These are phyloP conservation scores for Orthonevra nobilis DNA, from an alignment of 2,888 invertebrate genomes.

Conservation along the genomic window DNA sequence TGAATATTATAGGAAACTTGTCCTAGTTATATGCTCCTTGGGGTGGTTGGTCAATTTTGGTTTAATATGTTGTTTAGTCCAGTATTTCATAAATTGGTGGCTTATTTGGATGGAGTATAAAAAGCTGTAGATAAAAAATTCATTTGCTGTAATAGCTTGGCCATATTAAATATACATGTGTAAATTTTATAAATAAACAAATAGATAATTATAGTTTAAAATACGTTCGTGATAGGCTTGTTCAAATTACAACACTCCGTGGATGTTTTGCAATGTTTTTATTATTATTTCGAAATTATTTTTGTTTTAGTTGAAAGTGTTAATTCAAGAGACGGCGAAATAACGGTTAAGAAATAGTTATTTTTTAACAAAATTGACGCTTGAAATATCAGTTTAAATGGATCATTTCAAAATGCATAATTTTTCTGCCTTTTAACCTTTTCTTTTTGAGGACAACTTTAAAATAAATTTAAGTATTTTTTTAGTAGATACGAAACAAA, in stretches of 20 bases:
- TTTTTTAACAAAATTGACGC: no score
- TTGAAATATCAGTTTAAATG: no score
- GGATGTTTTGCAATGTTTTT: not conserved
- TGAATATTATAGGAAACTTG: conserved; percentile 47
- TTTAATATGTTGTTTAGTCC: not conserved
- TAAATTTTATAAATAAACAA: conserved; percentile 3
- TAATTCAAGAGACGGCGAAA: conserved; percentile 5
- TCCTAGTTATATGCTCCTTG: conserved; percentile 54
- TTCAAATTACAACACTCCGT: not conserved
- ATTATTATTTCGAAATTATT: not conserved
- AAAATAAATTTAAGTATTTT: no score
- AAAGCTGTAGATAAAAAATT: no score
- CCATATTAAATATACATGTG: not conserved
- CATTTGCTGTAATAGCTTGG: no score
- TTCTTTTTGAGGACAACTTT: no score
- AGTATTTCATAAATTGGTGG: not conserved
- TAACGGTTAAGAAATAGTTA: not conserved
- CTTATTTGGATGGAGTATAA: no score
- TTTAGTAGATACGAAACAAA: no score
- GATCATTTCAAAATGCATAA: no score
- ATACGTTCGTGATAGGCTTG: not conserved
- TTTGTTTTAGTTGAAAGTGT: not conserved
- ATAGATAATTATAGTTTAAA: no score
- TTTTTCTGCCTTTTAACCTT: no score
- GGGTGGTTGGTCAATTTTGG: conserved; percentile 3